Base-by-base conservation (phyloP, 2,888 invertebrate species). In the Stratiomys singularior region DNA sequence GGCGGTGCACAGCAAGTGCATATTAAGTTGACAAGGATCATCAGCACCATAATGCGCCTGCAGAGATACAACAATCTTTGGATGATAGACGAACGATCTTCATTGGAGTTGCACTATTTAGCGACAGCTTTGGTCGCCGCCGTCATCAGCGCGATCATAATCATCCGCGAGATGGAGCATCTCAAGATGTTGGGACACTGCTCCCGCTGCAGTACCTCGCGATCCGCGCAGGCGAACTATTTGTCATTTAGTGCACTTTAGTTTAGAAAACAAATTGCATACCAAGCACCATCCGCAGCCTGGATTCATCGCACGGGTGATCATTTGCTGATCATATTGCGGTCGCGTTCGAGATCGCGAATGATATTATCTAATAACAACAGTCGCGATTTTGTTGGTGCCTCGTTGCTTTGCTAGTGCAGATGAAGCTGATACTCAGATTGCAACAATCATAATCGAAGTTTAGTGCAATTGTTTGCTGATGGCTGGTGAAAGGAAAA, bases 201-300 rank as follows among this genome's bases (percentile, higher is more conserved):
- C n/a, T 15, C n/a, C 64, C 23, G 30, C 64, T 5, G 37, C 37
- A 37, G 37, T 9, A 37, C 9, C 37, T 5, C 37, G 9, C 3
- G 37, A 37, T 37, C 37, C 15, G 13, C 30, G 30, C 18, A 64
- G 64, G 64, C 64, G 28, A 64, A 71, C 71, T 71, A 71, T 71
- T 71, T 71, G 71, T 71, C 71, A 71, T 71, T 71, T 37, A 71
- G 47, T 71, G 71, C 71, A 71, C 71, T 64, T 27, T n/a, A 30
- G 64, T 67, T 71, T 0, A 71, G 71, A 52, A 67, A 71, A 52
- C 71, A 71, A 71, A 71, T 71, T 71, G 27, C 52, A 28, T 71
- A 71, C 71, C 47, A 71, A 47, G 71, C 47, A 46, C 25, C 21
- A 23, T 21, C 52, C 52, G 47, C 27, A 5, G 47, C 47, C 64